Conservation (phyloP, 2,113 vertebrate species). For the Onychostruthus taczanowskii region DNA sequence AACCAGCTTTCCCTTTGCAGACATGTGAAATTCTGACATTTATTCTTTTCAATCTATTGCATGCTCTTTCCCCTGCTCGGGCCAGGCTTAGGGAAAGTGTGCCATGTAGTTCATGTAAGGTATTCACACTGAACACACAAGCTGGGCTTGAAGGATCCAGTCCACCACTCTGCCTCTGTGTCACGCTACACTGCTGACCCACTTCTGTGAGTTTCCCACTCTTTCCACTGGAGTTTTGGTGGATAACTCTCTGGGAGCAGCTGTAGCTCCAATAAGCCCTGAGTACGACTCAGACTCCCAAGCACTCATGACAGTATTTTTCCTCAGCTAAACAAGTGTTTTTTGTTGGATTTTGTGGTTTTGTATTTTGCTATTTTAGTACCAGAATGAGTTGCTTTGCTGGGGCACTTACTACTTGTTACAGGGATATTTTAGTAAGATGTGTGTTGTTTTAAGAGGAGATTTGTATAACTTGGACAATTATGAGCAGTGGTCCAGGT, state of each 20-base stretch:
- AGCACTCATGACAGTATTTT: background rate
- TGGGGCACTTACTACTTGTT: background rate
- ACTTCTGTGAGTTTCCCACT: background rate
- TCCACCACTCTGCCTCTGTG: background rate
- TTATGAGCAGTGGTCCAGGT: background rate
- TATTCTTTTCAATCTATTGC: background rate
- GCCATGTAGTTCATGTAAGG: background rate
- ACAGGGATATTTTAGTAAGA: background rate
- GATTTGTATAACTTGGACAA: background rate
- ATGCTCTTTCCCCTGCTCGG: background rate
- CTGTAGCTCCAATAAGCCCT: background rate
- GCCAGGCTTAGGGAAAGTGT: background rate
- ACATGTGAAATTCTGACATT: background rate
- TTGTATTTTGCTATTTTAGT: constrained; percentile 5
- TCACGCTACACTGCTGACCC: background rate
- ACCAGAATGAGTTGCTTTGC: background rate
- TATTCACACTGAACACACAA: background rate
- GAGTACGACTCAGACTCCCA: background rate
- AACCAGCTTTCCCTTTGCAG: background rate
- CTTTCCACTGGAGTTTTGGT: background rate
- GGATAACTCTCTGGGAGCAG: background rate
- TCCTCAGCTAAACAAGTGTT: background rate
- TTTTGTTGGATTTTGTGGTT: constrained; percentile 6
- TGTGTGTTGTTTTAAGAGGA: background rate
- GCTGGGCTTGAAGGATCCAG: background rate